A percentile compares a stretch with the other conserved stretches of the same genome.
phyloP scores from a whole-genome alignment of 2,113 vertebrate species.

The Coryphaenoides rupestris region DNA sequence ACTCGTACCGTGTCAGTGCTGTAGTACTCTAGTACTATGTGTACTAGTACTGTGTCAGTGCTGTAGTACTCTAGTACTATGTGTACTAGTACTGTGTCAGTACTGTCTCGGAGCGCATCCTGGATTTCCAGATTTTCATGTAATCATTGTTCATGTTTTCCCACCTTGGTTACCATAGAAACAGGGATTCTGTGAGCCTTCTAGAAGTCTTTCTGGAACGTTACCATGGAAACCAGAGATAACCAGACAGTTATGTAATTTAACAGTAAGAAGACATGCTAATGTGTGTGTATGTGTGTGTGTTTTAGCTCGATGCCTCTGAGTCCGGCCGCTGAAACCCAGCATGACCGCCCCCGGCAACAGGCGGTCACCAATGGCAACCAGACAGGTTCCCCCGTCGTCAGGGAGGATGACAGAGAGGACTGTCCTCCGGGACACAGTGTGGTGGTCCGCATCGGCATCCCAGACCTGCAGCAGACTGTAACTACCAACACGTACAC shows the following conservation, averaged over 20 bases:
- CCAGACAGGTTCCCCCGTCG: constrained; percentile 75
- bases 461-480: constrained; percentile 72
- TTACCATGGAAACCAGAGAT: constrained; percentile 10
- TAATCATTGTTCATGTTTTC: neutral
- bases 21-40: too few relatives aligned
- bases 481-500: too few relatives aligned
- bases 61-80: too few relatives aligned
- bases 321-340: constrained; percentile 84
- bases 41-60: too few relatives aligned
- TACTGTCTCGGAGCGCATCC: too few relatives aligned
- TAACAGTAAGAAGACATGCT: too few relatives aligned
- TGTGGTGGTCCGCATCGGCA: constrained; percentile 89
- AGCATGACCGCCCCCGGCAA: constrained; percentile 84
- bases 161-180: constrained; percentile 2
- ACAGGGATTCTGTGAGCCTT: neutral
- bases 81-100: neutral
- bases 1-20: too few relatives aligned
- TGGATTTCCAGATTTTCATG: too few relatives aligned
- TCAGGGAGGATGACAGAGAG: constrained; percentile 73
- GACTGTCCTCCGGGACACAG: constrained; percentile 76
- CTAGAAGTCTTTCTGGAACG: neutral
- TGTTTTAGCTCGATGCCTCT: constrained; percentile 83
- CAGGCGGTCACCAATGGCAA: constrained; percentile 82
- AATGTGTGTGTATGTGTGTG: constrained; percentile 8
- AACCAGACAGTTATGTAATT: neutral